Evolutionary conservation across 1,140 invertebrate genomes (phyloP), one percentile per base, ranked within the genome.

Genomic region (Pseudobourletiella spinata): DNA sequence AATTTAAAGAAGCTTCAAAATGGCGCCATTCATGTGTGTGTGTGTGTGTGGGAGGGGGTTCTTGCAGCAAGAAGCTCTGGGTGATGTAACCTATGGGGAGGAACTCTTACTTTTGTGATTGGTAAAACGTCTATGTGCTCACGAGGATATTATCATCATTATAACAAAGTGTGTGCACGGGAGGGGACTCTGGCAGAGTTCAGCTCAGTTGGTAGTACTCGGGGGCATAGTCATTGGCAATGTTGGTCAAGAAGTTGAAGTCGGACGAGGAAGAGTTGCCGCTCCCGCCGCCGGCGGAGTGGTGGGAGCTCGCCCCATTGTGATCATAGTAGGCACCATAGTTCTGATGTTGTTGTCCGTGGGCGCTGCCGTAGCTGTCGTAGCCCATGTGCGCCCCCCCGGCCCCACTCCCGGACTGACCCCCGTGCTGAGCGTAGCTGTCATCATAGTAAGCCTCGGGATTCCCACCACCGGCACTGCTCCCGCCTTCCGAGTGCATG

Each of bases 161-260:
- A n/a, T n/a, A n/a, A n/a, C n/a, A n/a, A n/a, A n/a, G n/a, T 39
- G n/a, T 39, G 8, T 39, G n/a, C n/a, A 11, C n/a, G 8, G 8
- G n/a, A 39, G 32, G 32, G 8, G 32, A n/a, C n/a, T 39, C 8
- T 39, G n/a, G 11, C 44, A 22, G 22, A 4, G 3, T 39, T 79
- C 75, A 79, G 72, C 83, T 85, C 76, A 90, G 85, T 75, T 88
- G 87, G 77, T 92, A 92, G 74, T 93, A 93, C 74, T 93, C 90
- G 0, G 89, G 89, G 1, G 86, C 88, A 73, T 91, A 92, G 71
- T 92, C 89, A 75, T 90, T 91, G 56, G 89, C 88, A 69, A 93
- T 78, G 72, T 89, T 92, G 71, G 87, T 90, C 42, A 93, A 80
- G 71, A 93, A 93, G 74, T 92, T 91, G 74, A 93, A 92, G 72